Percentiles rank a stretch among this genome's conserved stretches.
Evolutionary conservation across 2,888 invertebrate species (phyloP).

Genomic region (Sturmia bella): DNA sequence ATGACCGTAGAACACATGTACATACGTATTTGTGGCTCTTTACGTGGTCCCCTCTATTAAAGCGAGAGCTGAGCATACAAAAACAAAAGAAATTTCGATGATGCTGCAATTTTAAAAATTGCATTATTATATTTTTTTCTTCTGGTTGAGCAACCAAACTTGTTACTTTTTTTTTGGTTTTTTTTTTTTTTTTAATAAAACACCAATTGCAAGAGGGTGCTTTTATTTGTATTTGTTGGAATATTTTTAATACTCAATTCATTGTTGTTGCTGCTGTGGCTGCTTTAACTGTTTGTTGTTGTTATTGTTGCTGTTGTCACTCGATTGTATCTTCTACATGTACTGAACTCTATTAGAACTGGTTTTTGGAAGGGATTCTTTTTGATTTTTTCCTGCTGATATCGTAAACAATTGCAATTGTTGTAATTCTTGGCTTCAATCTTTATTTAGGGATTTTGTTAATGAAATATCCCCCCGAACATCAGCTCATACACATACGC

Average conservation of each 20-base stretch:
- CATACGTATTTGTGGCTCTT: neutral
- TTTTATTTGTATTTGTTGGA: conserved; percentile 38
- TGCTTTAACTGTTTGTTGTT: conserved; percentile 21
- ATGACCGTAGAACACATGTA: conserved; percentile 1
- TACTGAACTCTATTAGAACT: conserved; percentile 46
- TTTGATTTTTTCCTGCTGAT: conserved; percentile 45
- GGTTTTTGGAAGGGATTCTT: conserved; percentile 32
- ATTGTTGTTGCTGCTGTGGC: conserved; percentile 18
- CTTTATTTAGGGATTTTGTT: conserved; percentile 49
- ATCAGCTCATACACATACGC: neutral
- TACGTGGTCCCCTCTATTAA: conserved; percentile 8
- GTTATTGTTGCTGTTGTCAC: conserved; percentile 22
- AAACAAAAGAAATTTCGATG: conserved; percentile 66
- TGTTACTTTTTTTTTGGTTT: conserved; percentile 19
- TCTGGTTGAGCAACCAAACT: conserved; percentile 39
- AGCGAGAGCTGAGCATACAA: conserved; percentile 10
- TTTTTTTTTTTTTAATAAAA: conserved; percentile 9
- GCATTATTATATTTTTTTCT: conserved; percentile 47
- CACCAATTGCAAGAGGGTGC: conserved; percentile 59
- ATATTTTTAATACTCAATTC: conserved; percentile 32
- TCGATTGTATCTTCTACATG: conserved; percentile 14
- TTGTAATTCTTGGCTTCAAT: conserved; percentile 55
- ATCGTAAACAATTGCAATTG: conserved; percentile 61
- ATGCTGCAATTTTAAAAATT: conserved; percentile 68
- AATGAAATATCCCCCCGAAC: conserved; percentile 57